Conservation (phyloP, 1,140 invertebrate species). For the Gonatopus flavifemur region DNA sequence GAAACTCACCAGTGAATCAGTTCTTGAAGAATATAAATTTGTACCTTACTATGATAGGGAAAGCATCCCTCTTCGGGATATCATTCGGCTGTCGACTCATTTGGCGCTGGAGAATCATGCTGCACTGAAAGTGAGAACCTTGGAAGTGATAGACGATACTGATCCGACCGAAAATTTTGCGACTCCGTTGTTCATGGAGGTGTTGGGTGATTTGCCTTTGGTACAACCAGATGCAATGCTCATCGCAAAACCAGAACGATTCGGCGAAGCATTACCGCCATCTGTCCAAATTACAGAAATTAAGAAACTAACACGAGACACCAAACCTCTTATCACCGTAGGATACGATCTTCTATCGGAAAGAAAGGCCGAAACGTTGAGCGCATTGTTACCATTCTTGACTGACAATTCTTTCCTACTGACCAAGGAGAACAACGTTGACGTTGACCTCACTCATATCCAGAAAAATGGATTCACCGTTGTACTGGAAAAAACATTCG, state of each 20-base stretch:
- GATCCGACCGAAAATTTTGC: slow-evolving; percentile 54
- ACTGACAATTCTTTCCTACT: slow-evolving; percentile 57
- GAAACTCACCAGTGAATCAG: slow-evolving; percentile 65
- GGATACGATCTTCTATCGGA: slow-evolving; percentile 39
- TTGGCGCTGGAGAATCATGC: slow-evolving; percentile 77
- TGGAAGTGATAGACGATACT: slow-evolving; percentile 66
- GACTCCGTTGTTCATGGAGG: slow-evolving; percentile 59
- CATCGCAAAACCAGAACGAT: slow-evolving; percentile 38
- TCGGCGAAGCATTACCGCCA: slow-evolving; percentile 55
- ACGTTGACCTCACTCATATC: slow-evolving; percentile 14
- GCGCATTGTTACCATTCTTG: slow-evolving; percentile 36
- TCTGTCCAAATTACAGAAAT: slow-evolving; percentile 64
- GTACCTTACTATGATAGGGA: slow-evolving; percentile 52
- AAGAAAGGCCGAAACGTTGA: slow-evolving; percentile 24
- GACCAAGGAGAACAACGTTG: slow-evolving; percentile 43
- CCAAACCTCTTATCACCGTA: slow-evolving; percentile 62
- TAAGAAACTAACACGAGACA: slow-evolving; percentile 62
- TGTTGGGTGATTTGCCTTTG: slow-evolving; percentile 65
- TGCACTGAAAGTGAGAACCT: slow-evolving; percentile 68
- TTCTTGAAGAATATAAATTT: slow-evolving; percentile 77
- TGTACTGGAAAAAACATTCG: slow-evolving; percentile 38
- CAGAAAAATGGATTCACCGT: slow-evolving; percentile 34
- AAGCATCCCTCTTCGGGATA: slow-evolving; percentile 45
- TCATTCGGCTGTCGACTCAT: slow-evolving; percentile 66
- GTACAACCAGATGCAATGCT: slow-evolving; percentile 63